Conservation (phyloP, 2,888 invertebrate species). For the Spilarctia lutea region DNA sequence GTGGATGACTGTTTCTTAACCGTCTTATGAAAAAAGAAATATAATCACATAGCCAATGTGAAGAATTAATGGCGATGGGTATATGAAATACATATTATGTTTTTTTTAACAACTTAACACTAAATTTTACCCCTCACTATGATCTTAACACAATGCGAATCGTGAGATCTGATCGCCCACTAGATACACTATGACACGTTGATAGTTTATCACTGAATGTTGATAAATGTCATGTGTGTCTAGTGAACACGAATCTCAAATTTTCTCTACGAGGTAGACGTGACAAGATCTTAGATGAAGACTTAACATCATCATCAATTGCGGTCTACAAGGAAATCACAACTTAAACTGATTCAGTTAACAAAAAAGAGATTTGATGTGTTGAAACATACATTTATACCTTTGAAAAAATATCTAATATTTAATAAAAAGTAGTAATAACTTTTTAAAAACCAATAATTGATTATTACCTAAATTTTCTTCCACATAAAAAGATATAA, state of each 20-base stretch:
- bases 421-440: background rate
- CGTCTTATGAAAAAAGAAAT: background rate
- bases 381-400: background rate
- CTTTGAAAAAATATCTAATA: background rate
- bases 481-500: too few species aligned
- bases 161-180: conserved; percentile 34
- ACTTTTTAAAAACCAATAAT: background rate
- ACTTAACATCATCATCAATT: conserved; percentile 58
- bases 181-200: conserved; percentile 42
- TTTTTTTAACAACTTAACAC: background rate
- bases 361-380: background rate
- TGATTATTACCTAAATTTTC: too few species aligned
- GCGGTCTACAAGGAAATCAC: conserved; percentile 16
- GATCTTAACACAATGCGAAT: conserved; percentile 22
- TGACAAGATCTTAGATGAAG: conserved; percentile 59
- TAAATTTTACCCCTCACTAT: background rate
- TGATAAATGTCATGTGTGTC: conserved; percentile 59
- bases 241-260: conserved; percentile 61
- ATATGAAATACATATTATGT: background rate
- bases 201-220: conserved; percentile 45
- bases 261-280: conserved; percentile 61
- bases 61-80: background rate
- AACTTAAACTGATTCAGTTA: background rate
- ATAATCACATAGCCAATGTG: background rate
- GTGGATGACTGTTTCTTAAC: background rate